Evolutionary conservation across 2,113 vertebrate species (phyloP), one percentile per base, ranked within the genome.

Genomic region (Riparia riparia): DNA sequence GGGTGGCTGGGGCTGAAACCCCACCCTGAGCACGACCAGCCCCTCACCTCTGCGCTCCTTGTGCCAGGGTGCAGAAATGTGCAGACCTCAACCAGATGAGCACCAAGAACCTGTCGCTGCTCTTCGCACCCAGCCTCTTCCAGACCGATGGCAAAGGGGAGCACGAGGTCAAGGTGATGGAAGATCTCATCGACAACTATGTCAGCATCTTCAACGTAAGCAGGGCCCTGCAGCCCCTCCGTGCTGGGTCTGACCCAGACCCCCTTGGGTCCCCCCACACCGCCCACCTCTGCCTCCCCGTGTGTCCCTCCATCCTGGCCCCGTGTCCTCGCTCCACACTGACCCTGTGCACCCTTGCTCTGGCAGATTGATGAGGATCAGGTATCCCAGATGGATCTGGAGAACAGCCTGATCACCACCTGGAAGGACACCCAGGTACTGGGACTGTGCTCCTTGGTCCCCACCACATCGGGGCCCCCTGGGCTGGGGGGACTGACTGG

Each of bases 61-160:
- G 22, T 76, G n/a, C 31, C 96, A 99, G 99, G 77, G 99, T 99
- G 54, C 99, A 99, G 98, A 99, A 99, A 87, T 99, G 99, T 89
- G 99, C 99, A 0, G 98, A 98, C 89, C 98, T 99, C 78, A 99
- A 99, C 97, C 99, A 99, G 96, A 99, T 99, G 99, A 99, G 98
- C 97, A 99, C 99, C 14, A 99, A 99, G 98, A 99, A 99, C 97
- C 97, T 99, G 88, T 98, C 99, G 0, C 97, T 99, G 95, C 98
- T 99, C 44, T 99, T 99, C 1, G 99, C 99, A 2, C 99, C 99
- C 69, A 99, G 99, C n/a, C 98, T 99, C 44, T 99, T 99, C 97
- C 99, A 99, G 98, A 99, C 99, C 0, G 99, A 99, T 2, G 99
- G 99, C 58, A 99, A 99, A 80, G 99, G 99, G 21, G 99, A 99